A percentile compares a stretch with the other conserved stretches of the same genome.
These are phyloP conservation scores for Heptranchias perlo DNA, from an alignment of 2,113 vertebrate genomes.

Conservation along the genomic window DNA sequence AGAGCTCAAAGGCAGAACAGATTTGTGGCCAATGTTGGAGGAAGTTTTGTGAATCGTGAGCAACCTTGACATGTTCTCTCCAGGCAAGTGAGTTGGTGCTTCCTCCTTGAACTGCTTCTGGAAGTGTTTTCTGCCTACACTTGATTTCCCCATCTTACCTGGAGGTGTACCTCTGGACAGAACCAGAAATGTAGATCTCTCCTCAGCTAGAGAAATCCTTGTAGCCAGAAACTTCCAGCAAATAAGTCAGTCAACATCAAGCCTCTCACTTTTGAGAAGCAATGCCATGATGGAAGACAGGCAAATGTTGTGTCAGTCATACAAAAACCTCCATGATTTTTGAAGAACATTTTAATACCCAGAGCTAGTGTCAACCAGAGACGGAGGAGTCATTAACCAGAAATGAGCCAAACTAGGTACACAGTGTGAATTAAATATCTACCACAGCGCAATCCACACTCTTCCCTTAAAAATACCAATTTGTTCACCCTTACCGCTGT, in stretches of 20 bases:
- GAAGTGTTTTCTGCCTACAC: background rate
- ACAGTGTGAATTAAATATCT: background rate
- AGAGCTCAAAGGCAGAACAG: background rate
- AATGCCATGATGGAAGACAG: background rate
- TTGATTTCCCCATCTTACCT: background rate
- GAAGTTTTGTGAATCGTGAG: background rate
- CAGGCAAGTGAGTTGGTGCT: background rate
- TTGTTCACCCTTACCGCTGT: background rate
- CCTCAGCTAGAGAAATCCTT: background rate
- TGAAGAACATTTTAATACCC: background rate
- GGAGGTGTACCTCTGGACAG: background rate
- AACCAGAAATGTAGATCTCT: background rate
- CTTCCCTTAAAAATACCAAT: background rate
- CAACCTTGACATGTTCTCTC: background rate
- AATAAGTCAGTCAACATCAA: background rate
- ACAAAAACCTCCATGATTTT: background rate
- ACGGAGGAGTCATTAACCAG: background rate
- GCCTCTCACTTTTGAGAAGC: no score
- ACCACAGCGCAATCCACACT: background rate
- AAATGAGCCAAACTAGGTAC: background rate
- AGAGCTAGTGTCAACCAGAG: background rate
- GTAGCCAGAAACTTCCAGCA: background rate
- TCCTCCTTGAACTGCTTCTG: background rate
- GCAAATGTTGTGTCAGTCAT: background rate
- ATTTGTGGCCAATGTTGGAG: background rate